A percentile compares a stretch with the other conserved stretches of the same genome.
Conservation (phyloP, 2,113 vertebrate species). For the Helogale parvula region DNA sequence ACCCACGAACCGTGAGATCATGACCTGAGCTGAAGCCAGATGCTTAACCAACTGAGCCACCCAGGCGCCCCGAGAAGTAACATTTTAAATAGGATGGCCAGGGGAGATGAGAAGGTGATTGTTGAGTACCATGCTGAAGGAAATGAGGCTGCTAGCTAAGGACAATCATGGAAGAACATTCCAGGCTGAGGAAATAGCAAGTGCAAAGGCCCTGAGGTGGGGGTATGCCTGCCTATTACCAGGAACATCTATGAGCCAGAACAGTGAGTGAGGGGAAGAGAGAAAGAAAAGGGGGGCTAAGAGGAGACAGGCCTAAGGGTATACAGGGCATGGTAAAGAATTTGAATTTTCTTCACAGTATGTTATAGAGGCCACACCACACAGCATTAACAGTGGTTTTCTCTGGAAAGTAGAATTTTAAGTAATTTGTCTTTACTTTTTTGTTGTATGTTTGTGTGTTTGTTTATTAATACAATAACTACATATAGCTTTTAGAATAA, state of each 20-base stretch:
- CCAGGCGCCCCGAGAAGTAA: no score
- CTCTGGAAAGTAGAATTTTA: not conserved
- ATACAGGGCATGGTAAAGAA: not conserved
- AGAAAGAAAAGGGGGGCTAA: no score
- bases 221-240: accelerated
- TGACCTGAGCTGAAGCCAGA: no score
- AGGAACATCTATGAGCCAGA: not conserved
- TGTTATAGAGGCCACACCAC: not conserved
- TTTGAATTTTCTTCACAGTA: not conserved
- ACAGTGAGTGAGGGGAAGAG: not conserved
- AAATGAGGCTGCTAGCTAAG: not conserved
- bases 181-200: not conserved
- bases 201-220: not conserved
- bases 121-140: not conserved
- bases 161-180: not conserved
- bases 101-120: not conserved
- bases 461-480: not conserved
- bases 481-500: not conserved
- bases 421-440: not conserved
- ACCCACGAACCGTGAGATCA: no score
- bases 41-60: no score
- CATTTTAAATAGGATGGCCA: not conserved
- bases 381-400: not conserved
- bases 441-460: not conserved
- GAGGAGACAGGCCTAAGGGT: not conserved